Evolutionary conservation across 2,797 vertebrate species (phyloP), one percentile per base, ranked within the genome.

Genomic region (Sardinella longiceps): DNA sequence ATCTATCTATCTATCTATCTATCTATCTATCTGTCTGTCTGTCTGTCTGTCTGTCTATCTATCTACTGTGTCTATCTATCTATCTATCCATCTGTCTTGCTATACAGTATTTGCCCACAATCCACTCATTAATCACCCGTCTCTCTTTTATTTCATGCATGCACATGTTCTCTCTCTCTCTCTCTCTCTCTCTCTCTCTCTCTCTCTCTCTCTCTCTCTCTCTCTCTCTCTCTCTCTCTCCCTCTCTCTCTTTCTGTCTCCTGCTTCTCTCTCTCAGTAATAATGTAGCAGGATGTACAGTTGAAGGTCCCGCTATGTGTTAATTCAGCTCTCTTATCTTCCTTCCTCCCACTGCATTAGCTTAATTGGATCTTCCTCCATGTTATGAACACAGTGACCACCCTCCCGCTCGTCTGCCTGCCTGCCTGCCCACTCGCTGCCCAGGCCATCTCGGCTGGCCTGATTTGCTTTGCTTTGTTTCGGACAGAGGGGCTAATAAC

Each of bases 361-460:
- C 83, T 89, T 88, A 89, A 92, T 88, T 87, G 25, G 90, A 90
- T 89, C 84, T 53, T 83, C 60, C 80, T 18, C 81, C 7, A 4
- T 48, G 33, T 83, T 90, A 88, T 53, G 82, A 85, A 85, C 86
- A 82, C 18, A 46, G 5, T 58, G 45, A 58, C 81, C 48, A 51
- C 43, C 43, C 39, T 77, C 50, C 56, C 1, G 46, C 46, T 43
- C 46, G 25, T 45, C 25, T 81, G 48, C 51, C 70, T 33, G 53
- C 30, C 56, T 46, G 25, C 45, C 39, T 63, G 33, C 39, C 83
- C 51, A 50, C 46, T 25, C 58, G 11, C 58, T 43, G 46, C 51
- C 66, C 15, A 51, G 84, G 14, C 81, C 66, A 43, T 53, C 60
- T 39, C 15, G 50, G 60, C 58, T 25, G 33, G 23, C 33, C 23